Evolutionary conservation across 1,140 invertebrate species (phyloP), one percentile per base, ranked within the genome.

Genomic region (Microplitis demolitor): DNA sequence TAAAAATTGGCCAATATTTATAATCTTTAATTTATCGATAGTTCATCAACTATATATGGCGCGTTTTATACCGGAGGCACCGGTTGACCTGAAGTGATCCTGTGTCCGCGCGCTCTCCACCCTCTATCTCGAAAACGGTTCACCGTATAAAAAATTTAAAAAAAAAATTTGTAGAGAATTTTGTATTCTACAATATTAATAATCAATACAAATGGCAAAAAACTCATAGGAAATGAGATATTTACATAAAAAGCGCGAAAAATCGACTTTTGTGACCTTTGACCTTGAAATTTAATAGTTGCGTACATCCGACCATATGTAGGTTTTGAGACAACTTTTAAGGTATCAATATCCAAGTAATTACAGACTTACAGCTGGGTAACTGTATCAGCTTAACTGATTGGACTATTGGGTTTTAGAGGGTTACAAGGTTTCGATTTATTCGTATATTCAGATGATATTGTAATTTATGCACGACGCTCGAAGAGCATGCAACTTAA

Each of bases 81-180:
- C 62, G 62, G 62, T 66, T 66, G 62, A 66, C 62, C 62, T 66
- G n/a, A 24, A 66, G 45, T 66, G 62, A 66, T 66, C 3, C 62
- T 50, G 35, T 66, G 45, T 39, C 62, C 8, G 62, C 62, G 39
- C 62, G 62, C 62, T 66, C 37, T 39, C 35, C 35, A 8, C 35
- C 62, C 62, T 66, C 62, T 66, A 66, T 66, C 62, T 66, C 37
- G 62, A 66, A 66, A 66, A 66, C 62, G 62, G 45, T 66, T 66
- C 62, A 66, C 35, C 62, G 62, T 66, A 66, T 66, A 39, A 39
- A 66, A 39, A 66, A 39, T 66, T 66, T 66, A 39, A 1, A 62
- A 33, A 13, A 33, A 66, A 37, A 66, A 66, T 16, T 66, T 66
- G 35, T 45, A 66, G 35, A 39, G 4, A 66, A 37, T 66, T 66